These are phyloP conservation scores for Luscinia luscinia DNA, from an alignment of 2,797 vertebrate genomes.

Conservation along the genomic window DNA sequence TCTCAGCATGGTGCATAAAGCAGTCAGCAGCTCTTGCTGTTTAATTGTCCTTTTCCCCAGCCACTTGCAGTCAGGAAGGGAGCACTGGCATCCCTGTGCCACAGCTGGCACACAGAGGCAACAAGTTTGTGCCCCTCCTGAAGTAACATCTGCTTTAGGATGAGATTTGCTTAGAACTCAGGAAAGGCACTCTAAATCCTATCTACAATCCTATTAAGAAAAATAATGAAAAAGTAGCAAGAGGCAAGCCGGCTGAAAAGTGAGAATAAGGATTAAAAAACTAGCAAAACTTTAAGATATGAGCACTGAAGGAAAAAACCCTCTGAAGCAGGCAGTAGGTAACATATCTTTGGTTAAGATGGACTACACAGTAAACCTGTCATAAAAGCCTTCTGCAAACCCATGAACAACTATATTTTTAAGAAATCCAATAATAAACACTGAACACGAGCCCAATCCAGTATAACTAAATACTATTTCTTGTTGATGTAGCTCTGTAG, in stretches of 20 bases:
- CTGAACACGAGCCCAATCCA: not conserved
- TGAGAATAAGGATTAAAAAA: not conserved
- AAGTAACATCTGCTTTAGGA: not conserved
- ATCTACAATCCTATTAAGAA: not conserved
- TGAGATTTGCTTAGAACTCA: not conserved
- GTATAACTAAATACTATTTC: not conserved
- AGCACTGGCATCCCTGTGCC: not conserved
- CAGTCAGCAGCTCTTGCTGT: not conserved
- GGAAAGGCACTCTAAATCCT: not conserved
- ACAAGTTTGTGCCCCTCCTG: not conserved
- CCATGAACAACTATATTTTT: not conserved
- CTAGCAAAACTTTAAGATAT: not conserved
- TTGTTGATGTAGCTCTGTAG: not conserved
- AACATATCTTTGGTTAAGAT: not conserved
- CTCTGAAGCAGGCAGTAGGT: not conserved
- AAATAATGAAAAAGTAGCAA: not conserved
- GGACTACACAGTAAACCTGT: not conserved
- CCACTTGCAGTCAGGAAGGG: not conserved
- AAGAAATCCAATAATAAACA: not conserved
- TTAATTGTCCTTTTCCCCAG: not conserved
- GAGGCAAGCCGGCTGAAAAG: not conserved
- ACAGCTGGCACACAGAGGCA: not conserved
- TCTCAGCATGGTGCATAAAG: not conserved
- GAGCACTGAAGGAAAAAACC: not conserved
- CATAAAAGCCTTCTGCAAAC: not conserved